Conservation (phyloP, 2,888 invertebrate genomes). For the Myathropa florea region DNA sequence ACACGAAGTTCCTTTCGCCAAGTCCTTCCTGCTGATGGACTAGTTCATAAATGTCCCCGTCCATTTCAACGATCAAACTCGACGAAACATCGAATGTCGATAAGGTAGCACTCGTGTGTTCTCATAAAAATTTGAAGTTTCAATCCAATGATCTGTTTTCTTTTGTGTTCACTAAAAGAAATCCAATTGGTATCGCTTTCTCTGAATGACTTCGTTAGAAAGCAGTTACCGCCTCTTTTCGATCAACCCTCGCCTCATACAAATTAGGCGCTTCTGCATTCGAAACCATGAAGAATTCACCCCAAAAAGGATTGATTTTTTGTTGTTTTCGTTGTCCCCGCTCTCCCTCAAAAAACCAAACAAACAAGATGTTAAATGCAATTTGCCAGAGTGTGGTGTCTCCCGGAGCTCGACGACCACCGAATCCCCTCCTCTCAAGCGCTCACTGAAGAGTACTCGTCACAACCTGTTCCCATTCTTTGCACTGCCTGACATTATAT, state of each 20-base stretch:
- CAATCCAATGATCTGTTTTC: neutral
- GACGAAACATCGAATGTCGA: neutral
- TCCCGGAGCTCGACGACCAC: neutral
- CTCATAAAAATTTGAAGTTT: neutral
- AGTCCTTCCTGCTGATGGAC: no score
- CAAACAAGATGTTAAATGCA: conserved; percentile 57
- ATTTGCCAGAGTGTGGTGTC: conserved; percentile 45
- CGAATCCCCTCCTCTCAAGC: neutral
- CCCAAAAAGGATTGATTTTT: neutral
- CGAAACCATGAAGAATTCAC: conserved; percentile 55
- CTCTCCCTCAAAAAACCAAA: conserved; percentile 16
- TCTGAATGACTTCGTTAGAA: conserved; percentile 23
- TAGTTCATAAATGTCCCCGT: no score
- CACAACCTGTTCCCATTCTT: conserved; percentile 67
- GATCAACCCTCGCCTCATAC: conserved; percentile 1
- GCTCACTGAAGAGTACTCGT: neutral
- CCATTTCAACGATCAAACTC: no score
- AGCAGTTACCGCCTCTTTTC: conserved; percentile 47
- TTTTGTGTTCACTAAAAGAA: neutral
- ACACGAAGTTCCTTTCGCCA: no score
- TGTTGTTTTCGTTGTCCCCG: neutral
- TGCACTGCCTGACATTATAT: conserved; percentile 67
- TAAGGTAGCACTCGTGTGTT: neutral
- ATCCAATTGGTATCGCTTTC: neutral
- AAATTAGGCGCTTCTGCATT: neutral